phyloP scores from a whole-genome alignment of 2,113 vertebrate species.

The Tiliqua scincoides region DNA sequence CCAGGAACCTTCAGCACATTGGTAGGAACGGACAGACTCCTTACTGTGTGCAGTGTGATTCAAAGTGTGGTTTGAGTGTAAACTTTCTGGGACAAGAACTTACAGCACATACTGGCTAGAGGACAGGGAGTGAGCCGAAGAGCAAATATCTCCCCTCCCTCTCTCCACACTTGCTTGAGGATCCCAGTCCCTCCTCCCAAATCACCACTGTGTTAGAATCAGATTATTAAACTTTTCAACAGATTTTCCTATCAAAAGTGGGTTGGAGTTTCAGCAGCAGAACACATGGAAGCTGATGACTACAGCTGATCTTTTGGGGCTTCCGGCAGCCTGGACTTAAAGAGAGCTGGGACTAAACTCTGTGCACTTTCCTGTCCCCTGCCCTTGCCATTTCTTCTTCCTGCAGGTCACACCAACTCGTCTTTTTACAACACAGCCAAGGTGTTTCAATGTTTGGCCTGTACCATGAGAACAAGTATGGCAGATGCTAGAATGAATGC shows the following conservation, averaged over 20 bases:
- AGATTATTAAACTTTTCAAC: conserved; percentile 25
- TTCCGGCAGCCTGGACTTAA: background rate
- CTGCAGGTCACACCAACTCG: background rate
- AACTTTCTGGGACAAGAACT: conserved; percentile 69
- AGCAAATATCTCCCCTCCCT: conserved; percentile 47
- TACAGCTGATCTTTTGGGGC: background rate
- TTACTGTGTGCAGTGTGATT: conserved; percentile 74
- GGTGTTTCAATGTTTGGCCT: too few relatives aligned
- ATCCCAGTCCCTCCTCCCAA: conserved; percentile 10
- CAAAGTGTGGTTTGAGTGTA: conserved; percentile 74
- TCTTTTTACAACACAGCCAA: too few relatives aligned
- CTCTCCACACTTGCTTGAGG: conserved; percentile 26
- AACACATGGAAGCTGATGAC: background rate
- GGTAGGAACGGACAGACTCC: conserved; percentile 72
- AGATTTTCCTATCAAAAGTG: conserved; percentile 51
- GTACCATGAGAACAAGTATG: too few relatives aligned
- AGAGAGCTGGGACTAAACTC: background rate
- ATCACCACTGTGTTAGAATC: conserved; percentile 19
- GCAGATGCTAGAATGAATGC: too few relatives aligned
- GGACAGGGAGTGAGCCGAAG: conserved; percentile 70
- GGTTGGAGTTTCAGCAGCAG: background rate
- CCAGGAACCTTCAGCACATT: conserved; percentile 73
- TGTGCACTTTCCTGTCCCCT: background rate
- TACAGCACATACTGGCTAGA: conserved; percentile 68
- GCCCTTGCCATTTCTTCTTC: conserved; percentile 4